Evolutionary conservation across 2,113 vertebrate genomes (phyloP).

Genomic region (Thalassarche chlororhynchos): DNA sequence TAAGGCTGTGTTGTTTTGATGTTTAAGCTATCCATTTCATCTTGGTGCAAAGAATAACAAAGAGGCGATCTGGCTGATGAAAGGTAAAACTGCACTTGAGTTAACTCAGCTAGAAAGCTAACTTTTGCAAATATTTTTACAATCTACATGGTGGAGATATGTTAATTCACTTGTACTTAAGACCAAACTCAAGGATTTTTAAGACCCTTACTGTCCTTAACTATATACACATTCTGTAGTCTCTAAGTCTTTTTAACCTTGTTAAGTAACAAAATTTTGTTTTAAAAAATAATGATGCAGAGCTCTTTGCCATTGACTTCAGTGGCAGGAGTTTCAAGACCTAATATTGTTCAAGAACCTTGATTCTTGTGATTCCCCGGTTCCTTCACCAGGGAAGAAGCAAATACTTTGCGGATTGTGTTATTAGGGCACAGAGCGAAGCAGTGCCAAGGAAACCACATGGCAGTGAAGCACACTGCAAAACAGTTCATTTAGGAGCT

Average conservation of each 20-base stretch:
- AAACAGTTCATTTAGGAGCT: neutral
- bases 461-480: neutral
- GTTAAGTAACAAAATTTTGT: neutral
- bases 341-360: neutral
- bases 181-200: neutral
- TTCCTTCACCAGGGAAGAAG: neutral
- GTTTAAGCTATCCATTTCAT: conserved; percentile 81
- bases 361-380: neutral
- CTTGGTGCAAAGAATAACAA: conserved; percentile 75
- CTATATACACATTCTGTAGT: neutral
- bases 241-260: neutral
- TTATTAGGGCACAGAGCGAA: neutral
- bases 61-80: conserved; percentile 53
- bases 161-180: neutral
- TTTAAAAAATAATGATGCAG: neutral
- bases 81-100: conserved; percentile 43
- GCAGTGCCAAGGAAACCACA: neutral
- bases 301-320: neutral
- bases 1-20: conserved; percentile 77
- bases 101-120: conserved; percentile 9
- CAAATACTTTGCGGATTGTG: neutral
- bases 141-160: neutral
- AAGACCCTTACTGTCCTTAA: neutral
- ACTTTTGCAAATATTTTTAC: conserved; percentile 31
- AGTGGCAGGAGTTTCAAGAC: neutral